Percentiles rank a stretch among this genome's conserved stretches.
Evolutionary conservation across 2,797 vertebrate genomes (phyloP).

Genomic region (Pipistrellus pipistrellus): DNA sequence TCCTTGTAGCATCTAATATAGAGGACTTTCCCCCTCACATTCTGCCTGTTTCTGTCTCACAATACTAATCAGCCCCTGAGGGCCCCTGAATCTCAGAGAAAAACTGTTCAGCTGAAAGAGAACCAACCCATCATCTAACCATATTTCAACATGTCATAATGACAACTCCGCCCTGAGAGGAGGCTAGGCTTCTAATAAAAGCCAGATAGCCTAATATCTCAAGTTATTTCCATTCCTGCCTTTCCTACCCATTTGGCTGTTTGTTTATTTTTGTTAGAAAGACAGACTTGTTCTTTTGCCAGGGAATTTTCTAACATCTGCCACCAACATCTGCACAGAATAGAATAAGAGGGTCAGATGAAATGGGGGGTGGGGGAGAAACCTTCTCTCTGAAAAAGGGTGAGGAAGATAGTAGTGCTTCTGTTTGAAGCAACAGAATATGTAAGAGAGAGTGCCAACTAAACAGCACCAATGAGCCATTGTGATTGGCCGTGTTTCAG

Average conservation of each 20-base stretch:
- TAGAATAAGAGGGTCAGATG: constrained; percentile 52
- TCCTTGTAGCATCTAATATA: not conserved
- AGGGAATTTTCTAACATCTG: constrained; percentile 73
- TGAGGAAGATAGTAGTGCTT: constrained; percentile 64
- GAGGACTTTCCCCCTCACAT: not conserved
- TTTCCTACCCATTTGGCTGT: not conserved
- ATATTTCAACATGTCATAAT: not conserved
- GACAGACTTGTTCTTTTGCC: constrained; percentile 48
- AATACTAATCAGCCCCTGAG: not conserved
- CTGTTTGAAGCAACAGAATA: constrained; percentile 58
- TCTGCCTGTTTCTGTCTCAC: constrained; percentile 13
- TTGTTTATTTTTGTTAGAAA: constrained; percentile 73
- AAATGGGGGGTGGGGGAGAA: not conserved
- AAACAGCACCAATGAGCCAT: not conserved
- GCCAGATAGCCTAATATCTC: not conserved
- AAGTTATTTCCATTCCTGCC: not conserved
- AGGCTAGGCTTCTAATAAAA: not conserved
- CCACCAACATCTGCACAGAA: constrained; percentile 73
- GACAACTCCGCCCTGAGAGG: not conserved
- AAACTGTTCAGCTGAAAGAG: not conserved
- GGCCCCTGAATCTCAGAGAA: not conserved
- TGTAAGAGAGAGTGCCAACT: not conserved
- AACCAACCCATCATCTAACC: not conserved
- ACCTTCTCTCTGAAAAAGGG: constrained; percentile 67
- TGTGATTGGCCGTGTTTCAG: not conserved